Evolutionary conservation across 2,797 vertebrate species (phyloP), one percentile per base, ranked within the genome.

Genomic region (Lagothrix lagotricha): DNA sequence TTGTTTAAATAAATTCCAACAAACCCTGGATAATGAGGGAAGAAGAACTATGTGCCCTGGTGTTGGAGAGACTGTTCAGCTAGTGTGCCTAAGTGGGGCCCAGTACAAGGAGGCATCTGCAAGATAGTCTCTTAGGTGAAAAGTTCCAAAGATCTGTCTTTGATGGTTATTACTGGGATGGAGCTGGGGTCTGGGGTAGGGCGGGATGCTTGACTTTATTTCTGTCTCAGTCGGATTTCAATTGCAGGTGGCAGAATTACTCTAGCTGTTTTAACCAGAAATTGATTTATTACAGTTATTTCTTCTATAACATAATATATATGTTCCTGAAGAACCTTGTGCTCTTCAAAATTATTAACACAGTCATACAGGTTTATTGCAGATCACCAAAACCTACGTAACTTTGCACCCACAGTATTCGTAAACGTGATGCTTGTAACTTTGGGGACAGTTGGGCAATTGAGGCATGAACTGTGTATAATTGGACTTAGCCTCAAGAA

Each of bases 1-100:
- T n/a, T 48, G 41, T 26, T 76, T 24, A 72, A 64, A 50, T 30
- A 57, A 46, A 50, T 48, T 58, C 72, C 0, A 1, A 17, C 33
- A 61, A 72, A 72, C n/a, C 46, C 15, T 41, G 33, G 64, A n/a
- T 22, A 39, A 39, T 14, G 61, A 57, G 15, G 6, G 61, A 76
- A 15, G 6, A 7, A 57, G 26, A 22, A 15, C 52, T 13, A 7
- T 5, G 0, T 30, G n/a, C 7, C 10, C 39, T 22, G 26, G 20
- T 44, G 7, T 70, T 28, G 7, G 20, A 36, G 57, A 41, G 19
- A 28, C 1, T 11, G 14, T n/a, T 26, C 26, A 14, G n/a, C 2
- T 33, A 28, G 26, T 30, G 30, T 5, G 1, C 4, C 11, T 24
- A 36, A 77, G 30, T 24, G 12, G 9, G 19, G 13, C 30, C 17